Evolutionary conservation across 2,797 vertebrate genomes (phyloP).

Genomic region (Urocyon cinereoargenteus): DNA sequence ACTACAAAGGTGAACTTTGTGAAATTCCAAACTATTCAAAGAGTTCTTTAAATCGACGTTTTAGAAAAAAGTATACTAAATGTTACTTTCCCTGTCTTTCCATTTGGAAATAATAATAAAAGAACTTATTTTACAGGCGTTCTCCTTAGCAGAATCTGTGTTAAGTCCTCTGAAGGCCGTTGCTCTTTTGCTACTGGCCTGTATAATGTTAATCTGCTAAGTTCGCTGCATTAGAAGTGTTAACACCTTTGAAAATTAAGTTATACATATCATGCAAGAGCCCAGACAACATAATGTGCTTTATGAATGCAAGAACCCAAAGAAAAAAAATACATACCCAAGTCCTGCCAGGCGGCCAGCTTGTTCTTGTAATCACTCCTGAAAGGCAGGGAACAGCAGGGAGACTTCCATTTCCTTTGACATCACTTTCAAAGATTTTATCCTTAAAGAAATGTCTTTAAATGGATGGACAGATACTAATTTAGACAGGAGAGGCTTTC

Average conservation of each 20-base stretch:
- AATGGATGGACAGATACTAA: constrained; percentile 67
- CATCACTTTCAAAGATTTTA: constrained; percentile 68
- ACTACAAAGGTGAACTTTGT: neutral
- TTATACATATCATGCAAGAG: neutral
- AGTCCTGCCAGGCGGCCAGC: neutral
- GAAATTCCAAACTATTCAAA: constrained; percentile 20
- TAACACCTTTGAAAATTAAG: constrained; percentile 52
- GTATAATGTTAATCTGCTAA: neutral
- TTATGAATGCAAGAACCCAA: neutral
- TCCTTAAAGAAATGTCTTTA: constrained; percentile 65
- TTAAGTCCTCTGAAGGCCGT: neutral
- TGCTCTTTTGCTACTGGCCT: neutral
- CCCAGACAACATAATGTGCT: neutral
- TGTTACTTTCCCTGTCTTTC: constrained; percentile 13
- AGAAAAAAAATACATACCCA: neutral
- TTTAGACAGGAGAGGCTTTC: constrained; percentile 60
- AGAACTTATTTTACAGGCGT: neutral
- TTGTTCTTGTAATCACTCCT: constrained; percentile 39
- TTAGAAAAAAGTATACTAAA: neutral
- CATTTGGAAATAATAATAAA: neutral
- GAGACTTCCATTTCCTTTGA: constrained; percentile 59
- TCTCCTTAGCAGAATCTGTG: neutral
- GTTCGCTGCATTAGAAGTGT: constrained; percentile 23
- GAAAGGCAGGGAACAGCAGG: constrained; percentile 26
- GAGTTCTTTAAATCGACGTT: neutral